These are phyloP conservation scores for Ophiodon elongatus DNA, from an alignment of 2,113 vertebrate genomes.

Conservation along the genomic window DNA sequence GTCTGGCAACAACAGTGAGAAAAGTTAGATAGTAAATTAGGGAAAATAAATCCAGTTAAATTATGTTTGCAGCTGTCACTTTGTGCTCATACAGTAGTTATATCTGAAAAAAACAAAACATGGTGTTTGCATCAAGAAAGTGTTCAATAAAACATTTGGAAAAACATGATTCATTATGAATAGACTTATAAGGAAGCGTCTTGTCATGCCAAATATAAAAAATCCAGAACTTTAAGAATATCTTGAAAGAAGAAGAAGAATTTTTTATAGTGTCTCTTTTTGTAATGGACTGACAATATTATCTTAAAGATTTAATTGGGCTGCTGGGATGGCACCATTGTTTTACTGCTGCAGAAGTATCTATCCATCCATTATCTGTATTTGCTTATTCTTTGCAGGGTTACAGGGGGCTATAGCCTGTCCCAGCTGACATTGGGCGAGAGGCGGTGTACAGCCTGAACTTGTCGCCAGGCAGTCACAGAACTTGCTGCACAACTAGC, in stretches of 20 bases:
- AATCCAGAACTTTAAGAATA: not conserved
- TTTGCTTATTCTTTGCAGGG: not conserved
- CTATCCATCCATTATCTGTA: not conserved
- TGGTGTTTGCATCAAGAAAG: not conserved
- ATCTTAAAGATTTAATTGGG: not conserved
- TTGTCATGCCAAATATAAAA: not conserved
- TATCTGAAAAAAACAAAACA: not conserved
- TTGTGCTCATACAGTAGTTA: constrained; percentile 2
- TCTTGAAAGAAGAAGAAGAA: not conserved
- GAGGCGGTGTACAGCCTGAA: not conserved
- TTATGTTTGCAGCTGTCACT: constrained; percentile 2
- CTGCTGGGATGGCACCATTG: not conserved
- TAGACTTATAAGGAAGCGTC: not conserved
- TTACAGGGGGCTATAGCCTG: not conserved
- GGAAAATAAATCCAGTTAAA: constrained; percentile 26
- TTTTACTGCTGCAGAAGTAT: not conserved
- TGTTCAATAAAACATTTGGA: not conserved
- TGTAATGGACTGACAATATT: not conserved
- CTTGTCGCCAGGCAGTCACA: not conserved
- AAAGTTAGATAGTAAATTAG: not conserved
- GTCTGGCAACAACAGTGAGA: constrained; percentile 19
- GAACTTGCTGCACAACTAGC: not conserved
- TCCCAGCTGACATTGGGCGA: not conserved
- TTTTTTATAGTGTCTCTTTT: not conserved
- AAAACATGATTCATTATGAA: not conserved